Percentiles rank a stretch among this genome's conserved stretches.
Conservation (phyloP, 2,888 invertebrate species). For the Argyresthia goedartella region DNA sequence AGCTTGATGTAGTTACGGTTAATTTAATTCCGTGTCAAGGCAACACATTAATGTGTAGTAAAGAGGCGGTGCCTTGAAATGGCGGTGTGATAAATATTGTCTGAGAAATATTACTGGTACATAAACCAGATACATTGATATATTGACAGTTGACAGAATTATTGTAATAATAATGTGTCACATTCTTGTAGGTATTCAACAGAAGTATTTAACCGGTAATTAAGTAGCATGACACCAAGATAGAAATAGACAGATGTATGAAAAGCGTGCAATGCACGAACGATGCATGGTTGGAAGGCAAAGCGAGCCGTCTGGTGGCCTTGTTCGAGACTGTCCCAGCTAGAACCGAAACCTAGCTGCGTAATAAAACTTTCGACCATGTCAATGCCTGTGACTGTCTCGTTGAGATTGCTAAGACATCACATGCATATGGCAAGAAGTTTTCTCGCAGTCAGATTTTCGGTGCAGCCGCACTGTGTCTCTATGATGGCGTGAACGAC, state of each 20-base stretch:
- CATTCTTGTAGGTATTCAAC: not conserved
- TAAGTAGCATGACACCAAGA: constrained; percentile 18
- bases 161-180: not conserved
- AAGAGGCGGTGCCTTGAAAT: no score
- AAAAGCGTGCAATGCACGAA: constrained; percentile 63
- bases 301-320: constrained; percentile 58
- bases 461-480: no score
- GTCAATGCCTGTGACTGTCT: no score
- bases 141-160: not conserved
- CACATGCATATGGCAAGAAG: no score
- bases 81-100: no score
- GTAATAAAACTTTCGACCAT: not conserved
- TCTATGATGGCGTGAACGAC: constrained; percentile 12
- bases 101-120: not conserved
- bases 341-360: constrained; percentile 20
- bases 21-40: constrained; percentile 3
- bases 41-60: not conserved
- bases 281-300: constrained; percentile 50
- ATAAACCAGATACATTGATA: not conserved
- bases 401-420: no score
- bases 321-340: constrained; percentile 14
- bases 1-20: not conserved
- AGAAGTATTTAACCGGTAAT: not conserved
- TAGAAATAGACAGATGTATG: constrained; percentile 25
- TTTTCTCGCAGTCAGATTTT: no score